Evolutionary conservation across 2,113 vertebrate genomes (phyloP).

Genomic region (Nettapus auritus): DNA sequence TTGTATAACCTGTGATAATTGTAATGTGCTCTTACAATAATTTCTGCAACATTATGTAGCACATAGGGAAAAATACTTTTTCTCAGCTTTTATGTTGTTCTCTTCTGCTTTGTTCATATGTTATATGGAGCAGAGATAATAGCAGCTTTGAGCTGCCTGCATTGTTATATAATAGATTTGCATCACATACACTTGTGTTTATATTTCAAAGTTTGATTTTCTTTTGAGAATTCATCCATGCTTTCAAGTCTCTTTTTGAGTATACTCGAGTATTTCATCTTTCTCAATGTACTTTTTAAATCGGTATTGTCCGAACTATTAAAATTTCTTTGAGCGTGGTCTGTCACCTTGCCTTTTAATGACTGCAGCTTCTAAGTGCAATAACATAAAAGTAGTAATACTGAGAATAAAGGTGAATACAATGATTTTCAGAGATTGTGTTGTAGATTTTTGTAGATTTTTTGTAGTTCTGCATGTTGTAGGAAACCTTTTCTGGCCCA

Average conservation of each 20-base stretch:
- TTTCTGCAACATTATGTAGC: neutral
- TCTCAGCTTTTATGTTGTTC: neutral
- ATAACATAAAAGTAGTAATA: neutral
- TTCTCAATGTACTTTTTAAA: neutral
- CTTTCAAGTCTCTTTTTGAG: neutral
- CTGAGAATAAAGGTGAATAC: neutral
- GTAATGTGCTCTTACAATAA: neutral
- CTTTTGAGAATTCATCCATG: neutral
- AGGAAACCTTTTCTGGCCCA: neutral
- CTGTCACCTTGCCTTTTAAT: neutral
- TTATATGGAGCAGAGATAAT: neutral
- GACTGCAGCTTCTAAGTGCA: neutral
- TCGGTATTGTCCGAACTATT: neutral
- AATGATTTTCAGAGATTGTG: neutral
- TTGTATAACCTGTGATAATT: neutral
- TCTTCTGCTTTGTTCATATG: neutral
- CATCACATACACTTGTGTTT: neutral
- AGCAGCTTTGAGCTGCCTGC: neutral
- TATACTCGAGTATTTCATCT: neutral
- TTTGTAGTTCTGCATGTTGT: neutral
- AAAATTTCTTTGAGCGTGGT: neutral
- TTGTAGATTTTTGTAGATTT: neutral
- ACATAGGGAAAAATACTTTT: neutral
- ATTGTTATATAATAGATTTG: neutral
- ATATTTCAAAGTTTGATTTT: neutral